Evolutionary conservation across 2,113 vertebrate genomes (phyloP).

Genomic region (Ceyx melanurus): DNA sequence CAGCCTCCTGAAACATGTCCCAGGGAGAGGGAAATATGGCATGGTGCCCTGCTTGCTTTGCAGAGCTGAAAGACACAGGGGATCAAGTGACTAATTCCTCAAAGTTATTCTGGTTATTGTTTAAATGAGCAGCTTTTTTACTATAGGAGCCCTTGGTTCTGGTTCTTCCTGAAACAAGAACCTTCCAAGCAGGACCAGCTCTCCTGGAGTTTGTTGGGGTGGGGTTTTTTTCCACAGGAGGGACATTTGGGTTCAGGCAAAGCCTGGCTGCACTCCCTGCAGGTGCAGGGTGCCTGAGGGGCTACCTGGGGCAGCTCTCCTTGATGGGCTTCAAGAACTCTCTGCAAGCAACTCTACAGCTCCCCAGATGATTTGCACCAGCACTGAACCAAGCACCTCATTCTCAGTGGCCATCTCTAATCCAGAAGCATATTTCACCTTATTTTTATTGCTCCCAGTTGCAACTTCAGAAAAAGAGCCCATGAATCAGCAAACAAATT

Average conservation of each 20-base stretch:
- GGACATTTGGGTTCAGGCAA: background rate
- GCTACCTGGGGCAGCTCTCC: background rate
- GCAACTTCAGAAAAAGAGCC: background rate
- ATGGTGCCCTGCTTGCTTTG: slow-evolving; percentile 41
- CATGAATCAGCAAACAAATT: slow-evolving; percentile 44
- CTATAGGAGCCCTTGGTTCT: background rate
- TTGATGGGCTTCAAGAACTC: background rate
- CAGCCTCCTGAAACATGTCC: slow-evolving; percentile 55
- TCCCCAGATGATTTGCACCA: background rate
- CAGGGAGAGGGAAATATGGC: slow-evolving; percentile 40
- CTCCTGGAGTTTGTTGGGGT: too few relatives aligned
- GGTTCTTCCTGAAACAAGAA: background rate
- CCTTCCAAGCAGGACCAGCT: background rate
- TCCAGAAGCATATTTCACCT: background rate
- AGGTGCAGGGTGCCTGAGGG: background rate
- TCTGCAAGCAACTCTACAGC: background rate
- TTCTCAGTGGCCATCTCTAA: background rate
- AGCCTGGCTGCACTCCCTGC: rapidly evolving
- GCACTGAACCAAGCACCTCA: background rate
- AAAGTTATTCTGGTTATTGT: background rate
- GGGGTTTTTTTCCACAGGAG: too few relatives aligned
- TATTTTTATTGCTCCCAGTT: background rate
- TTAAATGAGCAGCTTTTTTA: slow-evolving; percentile 26
- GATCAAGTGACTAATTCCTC: slow-evolving; percentile 14
- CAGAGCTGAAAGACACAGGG: slow-evolving; percentile 29